Evolutionary conservation across 2,888 invertebrate genomes (phyloP).

Genomic region (Bimastos eiseni): DNA sequence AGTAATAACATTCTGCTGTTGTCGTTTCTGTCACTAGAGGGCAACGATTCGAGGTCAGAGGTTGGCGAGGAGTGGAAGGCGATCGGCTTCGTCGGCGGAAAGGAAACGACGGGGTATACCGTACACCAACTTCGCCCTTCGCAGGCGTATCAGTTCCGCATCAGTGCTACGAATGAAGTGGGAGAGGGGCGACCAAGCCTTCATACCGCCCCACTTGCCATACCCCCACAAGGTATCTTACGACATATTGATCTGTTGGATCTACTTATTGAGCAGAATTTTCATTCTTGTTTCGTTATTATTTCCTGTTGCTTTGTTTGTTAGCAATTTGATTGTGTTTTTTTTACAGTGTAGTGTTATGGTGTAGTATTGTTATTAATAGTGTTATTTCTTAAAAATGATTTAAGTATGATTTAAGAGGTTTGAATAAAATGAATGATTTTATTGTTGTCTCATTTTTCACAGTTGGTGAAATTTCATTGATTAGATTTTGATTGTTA

Average conservation of each 20-base stretch:
- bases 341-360: too few relatives aligned
- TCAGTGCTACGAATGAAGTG: constrained; percentile 91
- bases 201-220: constrained; percentile 77
- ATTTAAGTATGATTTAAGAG: too few relatives aligned
- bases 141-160: constrained; percentile 91
- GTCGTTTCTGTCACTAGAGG: not conserved
- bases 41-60: constrained; percentile 18
- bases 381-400: too few relatives aligned
- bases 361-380: not conserved
- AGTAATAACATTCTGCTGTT: not conserved
- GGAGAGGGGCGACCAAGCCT: constrained; percentile 91
- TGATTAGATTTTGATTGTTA: not conserved
- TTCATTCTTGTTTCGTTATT: not conserved
- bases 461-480: too few relatives aligned
- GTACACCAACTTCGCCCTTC: constrained; percentile 81
- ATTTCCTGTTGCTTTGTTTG: not conserved
- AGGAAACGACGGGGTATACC: constrained; percentile 63
- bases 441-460: too few relatives aligned
- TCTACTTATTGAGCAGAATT: not conserved
- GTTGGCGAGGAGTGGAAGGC: constrained; percentile 26
- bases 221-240: constrained; percentile 79
- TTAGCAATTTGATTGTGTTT: too few relatives aligned
- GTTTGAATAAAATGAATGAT: too few relatives aligned
- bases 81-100: not conserved
- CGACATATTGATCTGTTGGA: not conserved